phyloP scores from a whole-genome alignment of 2,113 vertebrate species.

The Calyptommatus sinebrachiatus region DNA sequence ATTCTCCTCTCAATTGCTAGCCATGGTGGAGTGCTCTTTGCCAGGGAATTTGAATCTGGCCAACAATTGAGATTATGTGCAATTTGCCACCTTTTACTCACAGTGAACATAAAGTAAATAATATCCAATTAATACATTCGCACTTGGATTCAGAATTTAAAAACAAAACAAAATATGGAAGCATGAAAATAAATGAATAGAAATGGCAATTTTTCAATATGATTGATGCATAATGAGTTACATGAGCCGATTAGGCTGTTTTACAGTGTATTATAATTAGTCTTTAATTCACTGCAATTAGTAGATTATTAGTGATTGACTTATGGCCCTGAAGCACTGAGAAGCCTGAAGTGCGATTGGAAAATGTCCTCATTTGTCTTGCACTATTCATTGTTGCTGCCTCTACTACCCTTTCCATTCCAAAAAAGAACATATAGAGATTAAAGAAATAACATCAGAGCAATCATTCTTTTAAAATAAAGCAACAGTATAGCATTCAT shows the following conservation, averaged over 20 bases:
- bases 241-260: not conserved
- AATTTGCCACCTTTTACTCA: no score
- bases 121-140: no score
- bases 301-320: not conserved
- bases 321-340: not conserved
- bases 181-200: not conserved
- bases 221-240: not conserved
- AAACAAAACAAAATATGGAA: not conserved
- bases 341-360: not conserved
- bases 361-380: not conserved
- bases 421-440: not conserved
- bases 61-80: no score
- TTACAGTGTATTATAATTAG: not conserved
- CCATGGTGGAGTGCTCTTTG: no score
- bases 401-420: not conserved
- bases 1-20: no score
- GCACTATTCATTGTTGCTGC: not conserved
- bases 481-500: not conserved
- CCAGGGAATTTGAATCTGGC: no score
- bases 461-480: not conserved
- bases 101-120: no score
- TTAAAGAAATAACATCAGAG: not conserved
- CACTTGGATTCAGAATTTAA: not conserved
- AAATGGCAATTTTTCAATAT: not conserved
- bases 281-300: not conserved